Evolutionary conservation across 2,113 vertebrate species (phyloP).

Genomic region (Rostratula benghalensis): DNA sequence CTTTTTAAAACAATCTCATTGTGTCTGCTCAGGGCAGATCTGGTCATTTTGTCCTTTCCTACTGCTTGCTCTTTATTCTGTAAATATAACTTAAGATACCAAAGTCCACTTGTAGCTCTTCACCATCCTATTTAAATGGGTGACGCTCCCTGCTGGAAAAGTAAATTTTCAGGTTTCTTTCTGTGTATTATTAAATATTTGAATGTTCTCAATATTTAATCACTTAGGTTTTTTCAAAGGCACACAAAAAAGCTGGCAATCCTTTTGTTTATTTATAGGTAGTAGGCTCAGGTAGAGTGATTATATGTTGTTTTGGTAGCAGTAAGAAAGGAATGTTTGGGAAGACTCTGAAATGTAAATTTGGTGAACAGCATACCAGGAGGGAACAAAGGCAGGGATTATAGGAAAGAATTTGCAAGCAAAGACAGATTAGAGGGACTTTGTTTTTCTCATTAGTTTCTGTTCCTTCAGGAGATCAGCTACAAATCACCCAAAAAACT

Average conservation of each 20-base stretch:
- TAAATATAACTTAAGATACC: background rate
- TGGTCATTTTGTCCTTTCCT: background rate
- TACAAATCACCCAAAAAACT: conserved; percentile 30
- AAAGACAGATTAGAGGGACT: conserved; percentile 33
- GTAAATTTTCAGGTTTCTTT: background rate
- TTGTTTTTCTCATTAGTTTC: conserved; percentile 61
- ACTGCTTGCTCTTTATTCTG: background rate
- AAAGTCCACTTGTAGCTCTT: background rate
- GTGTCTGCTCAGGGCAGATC: background rate
- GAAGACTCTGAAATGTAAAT: conserved; percentile 51
- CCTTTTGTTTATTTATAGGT: conserved; percentile 44
- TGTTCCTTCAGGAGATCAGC: conserved; percentile 40
- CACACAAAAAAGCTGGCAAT: background rate
- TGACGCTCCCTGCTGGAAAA: background rate
- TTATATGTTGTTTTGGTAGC: conserved; percentile 10
- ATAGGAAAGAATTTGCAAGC: conserved; percentile 48
- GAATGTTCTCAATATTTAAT: conserved; percentile 38
- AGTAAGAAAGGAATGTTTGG: conserved; percentile 25
- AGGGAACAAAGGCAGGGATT: conserved; percentile 37
- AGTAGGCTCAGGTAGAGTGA: conserved; percentile 15
- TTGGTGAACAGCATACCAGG: background rate
- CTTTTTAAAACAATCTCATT: background rate
- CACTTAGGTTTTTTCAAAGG: conserved; percentile 12
- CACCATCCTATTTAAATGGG: background rate
- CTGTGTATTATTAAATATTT: conserved; percentile 40